Conservation (phyloP, 2,113 vertebrate species). For the Athene noctua region DNA sequence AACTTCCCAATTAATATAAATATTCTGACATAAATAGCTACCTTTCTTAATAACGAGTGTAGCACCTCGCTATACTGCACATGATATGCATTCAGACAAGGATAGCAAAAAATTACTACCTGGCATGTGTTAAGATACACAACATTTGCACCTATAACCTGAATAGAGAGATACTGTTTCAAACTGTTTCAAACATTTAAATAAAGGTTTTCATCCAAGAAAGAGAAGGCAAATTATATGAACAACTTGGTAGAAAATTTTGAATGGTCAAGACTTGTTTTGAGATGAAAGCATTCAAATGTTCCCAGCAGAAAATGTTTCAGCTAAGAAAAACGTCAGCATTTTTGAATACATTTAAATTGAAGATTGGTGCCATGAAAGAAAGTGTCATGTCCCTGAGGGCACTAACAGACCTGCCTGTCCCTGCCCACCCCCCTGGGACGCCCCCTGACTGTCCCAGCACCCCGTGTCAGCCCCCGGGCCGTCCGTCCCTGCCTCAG, state of each 20-base stretch:
- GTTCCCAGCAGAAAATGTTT: not conserved
- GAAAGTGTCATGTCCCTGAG: not conserved
- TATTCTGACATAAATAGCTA: not conserved
- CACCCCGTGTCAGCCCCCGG: not conserved
- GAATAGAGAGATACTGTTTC: not conserved
- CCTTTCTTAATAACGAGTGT: not conserved
- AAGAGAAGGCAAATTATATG: not conserved
- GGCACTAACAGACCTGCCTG: not conserved
- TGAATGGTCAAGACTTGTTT: not conserved
- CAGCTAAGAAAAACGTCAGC: not conserved
- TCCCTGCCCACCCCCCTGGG: not conserved
- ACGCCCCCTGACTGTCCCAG: not conserved
- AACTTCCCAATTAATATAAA: constrained; percentile 4
- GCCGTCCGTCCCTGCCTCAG: not conserved
- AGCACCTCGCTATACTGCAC: not conserved
- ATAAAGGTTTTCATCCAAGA: not conserved
- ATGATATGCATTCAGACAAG: not conserved
- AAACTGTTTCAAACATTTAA: not conserved
- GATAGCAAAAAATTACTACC: not conserved
- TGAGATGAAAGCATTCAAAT: not conserved
- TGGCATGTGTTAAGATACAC: not conserved
- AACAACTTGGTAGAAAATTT: not conserved
- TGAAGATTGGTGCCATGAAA: not conserved
- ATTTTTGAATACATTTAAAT: not conserved
- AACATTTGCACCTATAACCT: not conserved